Evolutionary conservation across 2,888 invertebrate species (phyloP).

Genomic region (Syrphus vitripennis): DNA sequence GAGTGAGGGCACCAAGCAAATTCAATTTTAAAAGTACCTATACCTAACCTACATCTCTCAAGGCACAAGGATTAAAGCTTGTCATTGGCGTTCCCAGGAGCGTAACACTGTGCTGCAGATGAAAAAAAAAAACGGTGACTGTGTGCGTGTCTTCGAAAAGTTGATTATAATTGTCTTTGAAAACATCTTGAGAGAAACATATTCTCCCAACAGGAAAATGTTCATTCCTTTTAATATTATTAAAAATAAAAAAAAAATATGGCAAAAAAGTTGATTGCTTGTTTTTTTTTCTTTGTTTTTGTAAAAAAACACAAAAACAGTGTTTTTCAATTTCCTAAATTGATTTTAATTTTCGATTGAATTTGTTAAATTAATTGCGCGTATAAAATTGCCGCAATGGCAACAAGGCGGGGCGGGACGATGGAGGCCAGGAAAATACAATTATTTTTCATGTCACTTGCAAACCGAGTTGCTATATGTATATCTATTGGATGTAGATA

Average conservation of each 20-base stretch:
- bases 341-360: conserved; percentile 37
- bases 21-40: conserved; percentile 49
- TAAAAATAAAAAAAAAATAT: background rate
- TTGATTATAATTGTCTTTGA: background rate
- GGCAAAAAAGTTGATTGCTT: background rate
- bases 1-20: conserved; percentile 24
- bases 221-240: conserved; percentile 1
- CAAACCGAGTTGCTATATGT: background rate
- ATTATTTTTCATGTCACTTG: conserved; percentile 13
- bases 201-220: background rate
- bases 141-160: background rate
- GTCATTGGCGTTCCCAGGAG: conserved; percentile 10
- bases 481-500: background rate
- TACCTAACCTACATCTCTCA: background rate
- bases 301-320: conserved; percentile 13
- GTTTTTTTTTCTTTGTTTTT: conserved; percentile 9
- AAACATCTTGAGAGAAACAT: conserved; percentile 3
- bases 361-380: conserved; percentile 31
- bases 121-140: background rate
- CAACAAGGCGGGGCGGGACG: background rate
- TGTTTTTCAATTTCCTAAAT: conserved; percentile 60
- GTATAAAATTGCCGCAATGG: background rate
- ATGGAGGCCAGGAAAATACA: background rate
- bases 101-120: background rate
- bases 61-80: conserved; percentile 43